phyloP scores from a whole-genome alignment of 2,113 vertebrate genomes.

The Pogonocichla stellata region DNA sequence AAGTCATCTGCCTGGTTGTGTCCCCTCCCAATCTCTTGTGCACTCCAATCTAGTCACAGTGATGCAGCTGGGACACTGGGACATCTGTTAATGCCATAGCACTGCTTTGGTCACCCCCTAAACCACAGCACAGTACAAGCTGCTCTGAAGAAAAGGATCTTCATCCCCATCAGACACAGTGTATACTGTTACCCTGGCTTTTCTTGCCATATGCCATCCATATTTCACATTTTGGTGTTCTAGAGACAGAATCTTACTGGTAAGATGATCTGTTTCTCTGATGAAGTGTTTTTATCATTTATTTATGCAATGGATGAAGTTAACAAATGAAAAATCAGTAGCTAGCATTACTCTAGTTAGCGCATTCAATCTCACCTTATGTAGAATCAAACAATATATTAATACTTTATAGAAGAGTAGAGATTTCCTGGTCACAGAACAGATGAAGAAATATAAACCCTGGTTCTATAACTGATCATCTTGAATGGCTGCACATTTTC shows the following conservation, averaged over 20 bases:
- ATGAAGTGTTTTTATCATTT: background rate
- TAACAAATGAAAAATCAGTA: background rate
- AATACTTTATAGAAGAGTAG: background rate
- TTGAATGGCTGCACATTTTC: background rate
- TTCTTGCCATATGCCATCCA: background rate
- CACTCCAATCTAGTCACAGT: fast-evolving
- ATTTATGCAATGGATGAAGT: background rate
- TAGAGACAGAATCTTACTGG: background rate
- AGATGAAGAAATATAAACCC: background rate
- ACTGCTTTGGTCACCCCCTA: background rate
- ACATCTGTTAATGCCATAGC: background rate
- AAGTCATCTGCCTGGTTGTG: background rate
- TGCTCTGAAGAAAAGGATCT: background rate
- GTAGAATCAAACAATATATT: background rate
- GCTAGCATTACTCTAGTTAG: background rate
- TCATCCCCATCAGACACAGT: background rate
- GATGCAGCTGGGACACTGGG: background rate
- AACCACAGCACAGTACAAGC: background rate
- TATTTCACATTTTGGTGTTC: background rate
- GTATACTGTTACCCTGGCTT: background rate
- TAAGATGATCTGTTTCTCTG: background rate
- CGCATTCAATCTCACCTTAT: background rate
- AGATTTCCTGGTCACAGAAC: background rate
- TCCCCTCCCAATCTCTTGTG: background rate
- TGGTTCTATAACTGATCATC: background rate